Conservation (phyloP, 2,888 invertebrate species). For the Empis stercorea region DNA sequence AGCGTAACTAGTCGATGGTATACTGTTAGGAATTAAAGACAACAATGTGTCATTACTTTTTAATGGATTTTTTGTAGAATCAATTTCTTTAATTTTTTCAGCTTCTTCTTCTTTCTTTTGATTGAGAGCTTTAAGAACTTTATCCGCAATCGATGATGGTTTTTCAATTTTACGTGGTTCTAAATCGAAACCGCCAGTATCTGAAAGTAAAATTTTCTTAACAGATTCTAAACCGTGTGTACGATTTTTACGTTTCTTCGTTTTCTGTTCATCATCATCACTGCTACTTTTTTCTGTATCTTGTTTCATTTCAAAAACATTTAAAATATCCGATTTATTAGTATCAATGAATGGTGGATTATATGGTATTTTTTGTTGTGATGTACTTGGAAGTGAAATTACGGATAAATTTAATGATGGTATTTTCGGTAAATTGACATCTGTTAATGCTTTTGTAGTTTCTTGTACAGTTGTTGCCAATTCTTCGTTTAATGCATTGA, state of each 20-base stretch:
- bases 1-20: too few relatives aligned
- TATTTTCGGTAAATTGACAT: slow-evolving; percentile 20
- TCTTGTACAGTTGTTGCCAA: slow-evolving; percentile 32
- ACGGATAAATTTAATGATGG: background rate
- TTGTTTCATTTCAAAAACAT: slow-evolving; percentile 29
- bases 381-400: background rate
- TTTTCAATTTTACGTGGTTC: slow-evolving; percentile 31
- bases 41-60: slow-evolving; percentile 5
- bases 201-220: slow-evolving; percentile 27
- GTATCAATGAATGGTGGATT: slow-evolving; percentile 1
- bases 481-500: slow-evolving; percentile 30
- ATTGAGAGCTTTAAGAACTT: slow-evolving; percentile 44
- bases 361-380: slow-evolving; percentile 2
- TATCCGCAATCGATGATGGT: slow-evolving; percentile 48
- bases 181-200: slow-evolving; percentile 27
- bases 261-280: slow-evolving; percentile 21
- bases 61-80: slow-evolving; percentile 17
- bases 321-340: slow-evolving; percentile 16
- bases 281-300: slow-evolving; percentile 24
- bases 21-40: slow-evolving; percentile 1
- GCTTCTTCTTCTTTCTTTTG: slow-evolving; percentile 42
- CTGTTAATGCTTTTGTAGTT: slow-evolving; percentile 26
- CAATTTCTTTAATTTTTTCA: slow-evolving; percentile 36
- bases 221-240: slow-evolving; percentile 29
- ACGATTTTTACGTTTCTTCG: slow-evolving; percentile 22